These are phyloP conservation scores for Cataglyphis cursor DNA, from an alignment of 2,888 invertebrate species.

Conservation along the genomic window DNA sequence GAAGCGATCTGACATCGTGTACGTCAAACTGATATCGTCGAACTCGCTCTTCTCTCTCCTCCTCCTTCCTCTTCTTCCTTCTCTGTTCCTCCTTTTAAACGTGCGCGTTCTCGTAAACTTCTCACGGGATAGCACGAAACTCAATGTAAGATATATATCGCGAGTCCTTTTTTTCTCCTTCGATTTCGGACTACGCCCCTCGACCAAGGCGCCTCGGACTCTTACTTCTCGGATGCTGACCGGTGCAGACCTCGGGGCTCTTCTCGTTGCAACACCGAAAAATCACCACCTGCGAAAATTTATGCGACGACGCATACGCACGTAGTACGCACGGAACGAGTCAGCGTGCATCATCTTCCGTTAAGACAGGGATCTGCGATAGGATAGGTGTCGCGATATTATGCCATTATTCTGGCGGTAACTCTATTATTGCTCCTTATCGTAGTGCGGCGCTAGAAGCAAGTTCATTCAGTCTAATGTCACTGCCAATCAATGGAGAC, in stretches of 20 bases:
- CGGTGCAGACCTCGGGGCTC: conserved; percentile 60
- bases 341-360: conserved; percentile 69
- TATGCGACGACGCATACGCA: conserved; percentile 75
- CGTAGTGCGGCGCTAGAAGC: conserved; percentile 56
- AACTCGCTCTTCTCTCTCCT: conserved; percentile 42
- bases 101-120: conserved; percentile 61
- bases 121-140: conserved; percentile 64
- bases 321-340: conserved; percentile 44
- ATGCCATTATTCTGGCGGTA: conserved; percentile 41
- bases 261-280: conserved; percentile 62
- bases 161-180: conserved; percentile 60
- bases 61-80: conserved; percentile 40
- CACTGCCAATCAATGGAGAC: neutral
- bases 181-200: conserved; percentile 80
- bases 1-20: conserved; percentile 60
- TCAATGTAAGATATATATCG: conserved; percentile 54
- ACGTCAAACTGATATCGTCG: conserved; percentile 62
- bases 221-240: conserved; percentile 57
- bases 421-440: neutral
- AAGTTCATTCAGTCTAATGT: neutral
- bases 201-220: conserved; percentile 69
- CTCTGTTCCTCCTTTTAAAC: conserved; percentile 45
- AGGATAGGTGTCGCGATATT: conserved; percentile 67
- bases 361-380: conserved; percentile 77
- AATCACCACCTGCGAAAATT: conserved; percentile 82